Percentiles rank a stretch among this genome's conserved stretches.
Conservation (phyloP, 2,113 vertebrate species). For the Corythornis madagascariensis region DNA sequence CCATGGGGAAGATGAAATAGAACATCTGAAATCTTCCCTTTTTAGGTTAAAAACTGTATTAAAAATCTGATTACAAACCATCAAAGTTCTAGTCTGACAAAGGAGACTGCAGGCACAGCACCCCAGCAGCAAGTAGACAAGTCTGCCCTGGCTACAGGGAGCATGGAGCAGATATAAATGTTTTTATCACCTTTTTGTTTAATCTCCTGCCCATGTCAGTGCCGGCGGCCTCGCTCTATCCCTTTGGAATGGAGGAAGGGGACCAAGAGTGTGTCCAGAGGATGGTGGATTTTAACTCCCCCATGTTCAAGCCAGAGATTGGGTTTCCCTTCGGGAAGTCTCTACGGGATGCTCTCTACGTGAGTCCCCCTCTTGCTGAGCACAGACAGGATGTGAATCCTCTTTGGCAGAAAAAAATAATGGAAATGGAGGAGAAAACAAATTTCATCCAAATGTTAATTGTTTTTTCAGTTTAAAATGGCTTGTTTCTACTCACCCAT, state of each 20-base stretch:
- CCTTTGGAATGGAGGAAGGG: background rate
- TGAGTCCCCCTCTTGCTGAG: constrained; percentile 39
- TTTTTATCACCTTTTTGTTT: background rate
- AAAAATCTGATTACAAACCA: background rate
- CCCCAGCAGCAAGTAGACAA: rapidly evolving
- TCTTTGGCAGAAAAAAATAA: background rate
- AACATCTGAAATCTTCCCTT: background rate
- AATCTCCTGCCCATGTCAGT: background rate
- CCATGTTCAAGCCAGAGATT: constrained; percentile 66
- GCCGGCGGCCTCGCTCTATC: constrained; percentile 43
- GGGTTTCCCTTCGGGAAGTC: constrained; percentile 76
- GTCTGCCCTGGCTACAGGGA: background rate
- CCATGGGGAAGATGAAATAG: background rate
- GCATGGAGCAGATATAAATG: background rate
- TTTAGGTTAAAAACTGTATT: background rate
- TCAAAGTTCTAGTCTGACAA: rapidly evolving
- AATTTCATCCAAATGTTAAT: background rate
- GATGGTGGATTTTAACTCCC: constrained; percentile 70
- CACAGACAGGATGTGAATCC: background rate
- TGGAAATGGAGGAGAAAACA: background rate
- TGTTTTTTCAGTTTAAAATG: background rate
- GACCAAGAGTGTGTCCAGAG: constrained; percentile 37
- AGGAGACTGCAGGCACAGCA: background rate
- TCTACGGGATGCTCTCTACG: constrained; percentile 61
- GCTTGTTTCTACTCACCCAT: background rate